Base-by-base conservation (phyloP, 1,140 invertebrate species). In the Apocrypta bakeri region DNA sequence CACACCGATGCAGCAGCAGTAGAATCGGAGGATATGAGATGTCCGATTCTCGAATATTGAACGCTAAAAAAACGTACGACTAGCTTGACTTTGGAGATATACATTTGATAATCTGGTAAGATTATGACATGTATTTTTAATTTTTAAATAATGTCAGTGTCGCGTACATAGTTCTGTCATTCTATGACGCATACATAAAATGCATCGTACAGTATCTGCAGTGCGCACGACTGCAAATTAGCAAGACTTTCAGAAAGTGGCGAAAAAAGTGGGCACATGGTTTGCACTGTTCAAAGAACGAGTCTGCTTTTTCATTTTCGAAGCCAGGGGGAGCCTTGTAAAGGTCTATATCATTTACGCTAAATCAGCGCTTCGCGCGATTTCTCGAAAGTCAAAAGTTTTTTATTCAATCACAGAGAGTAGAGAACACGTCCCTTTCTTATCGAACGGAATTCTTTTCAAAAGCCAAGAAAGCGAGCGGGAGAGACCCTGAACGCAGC, bases 401-500 rank as follows among this genome's bases (percentile, higher is more conserved):
- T 79, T 63, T 25, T 63, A 24, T 61, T 80, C 68, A 66, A 40
- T 82, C 29, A 79, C 69, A 31, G 29, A 56, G 69, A 84, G 29
- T 21, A 63, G 14, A 56, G 21, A 56, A 56, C 31, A 24, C 33
- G 37, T 48, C 7, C 31, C 42, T 25, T 80, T 63, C 29, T 69
- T 71, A 48, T 56, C 48, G 31, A 81, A 29, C 27, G 56, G 56
- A 75, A 81, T 81, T 75, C 79, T 56, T 73, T 24, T 66, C 56
- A 71, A 75, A 69, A 48, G 72, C 61, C 17, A 64, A 74, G 37
- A 81, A 81, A 80, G 69, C 48, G 4, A 64, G 69, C 56, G 79
- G 31, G 61, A 72, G 79, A 40, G 68, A 64, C 33, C 8, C 14
- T 27, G 29, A 56, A 14, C 9, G 27, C 25, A 64, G 37, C 31